Evolutionary conservation across 2,888 invertebrate species (phyloP).

Genomic region (Brassicogethes aeneus): DNA sequence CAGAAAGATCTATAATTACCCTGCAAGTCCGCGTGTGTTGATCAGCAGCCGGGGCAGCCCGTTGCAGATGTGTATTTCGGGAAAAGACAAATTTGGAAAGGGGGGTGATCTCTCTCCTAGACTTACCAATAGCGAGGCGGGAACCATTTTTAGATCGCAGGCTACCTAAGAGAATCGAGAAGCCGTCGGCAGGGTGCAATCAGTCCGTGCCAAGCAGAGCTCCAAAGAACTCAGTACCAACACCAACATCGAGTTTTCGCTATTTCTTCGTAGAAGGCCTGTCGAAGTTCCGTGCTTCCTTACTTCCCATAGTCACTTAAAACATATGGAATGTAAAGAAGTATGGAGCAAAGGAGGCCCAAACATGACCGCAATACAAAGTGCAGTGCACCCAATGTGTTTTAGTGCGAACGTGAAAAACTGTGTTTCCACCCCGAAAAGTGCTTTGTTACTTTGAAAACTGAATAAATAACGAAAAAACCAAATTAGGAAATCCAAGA

Average conservation of each 20-base stretch:
- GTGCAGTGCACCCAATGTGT: neutral
- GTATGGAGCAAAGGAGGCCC: conserved; percentile 65
- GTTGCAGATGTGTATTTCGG: conserved; percentile 66
- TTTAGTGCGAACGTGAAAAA: too few relatives aligned
- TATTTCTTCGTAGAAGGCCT: conserved; percentile 19
- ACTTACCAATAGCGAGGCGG: conserved; percentile 37
- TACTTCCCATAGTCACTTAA: conserved; percentile 84
- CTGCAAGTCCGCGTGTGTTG: conserved; percentile 7
- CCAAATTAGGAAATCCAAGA: too few relatives aligned
- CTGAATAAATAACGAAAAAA: too few relatives aligned
- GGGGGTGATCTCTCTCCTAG: conserved; percentile 33
- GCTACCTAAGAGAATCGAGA: conserved; percentile 33
- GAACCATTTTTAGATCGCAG: conserved; percentile 43
- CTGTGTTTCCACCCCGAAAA: too few relatives aligned
- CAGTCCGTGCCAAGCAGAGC: conserved; percentile 31
- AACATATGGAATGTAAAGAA: conserved; percentile 97
- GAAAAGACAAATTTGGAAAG: conserved; percentile 77
- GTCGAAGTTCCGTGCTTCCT: conserved; percentile 83
- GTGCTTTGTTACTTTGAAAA: too few relatives aligned
- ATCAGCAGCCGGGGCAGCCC: conserved; percentile 32
- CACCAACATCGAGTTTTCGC: neutral
- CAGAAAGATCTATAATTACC: conserved; percentile 28
- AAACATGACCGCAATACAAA: conserved; percentile 6
- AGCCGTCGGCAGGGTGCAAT: conserved; percentile 30
- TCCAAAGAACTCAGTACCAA: conserved; percentile 31